Conservation (phyloP, 1,140 invertebrate species). For the Armadillidium nasatum region DNA sequence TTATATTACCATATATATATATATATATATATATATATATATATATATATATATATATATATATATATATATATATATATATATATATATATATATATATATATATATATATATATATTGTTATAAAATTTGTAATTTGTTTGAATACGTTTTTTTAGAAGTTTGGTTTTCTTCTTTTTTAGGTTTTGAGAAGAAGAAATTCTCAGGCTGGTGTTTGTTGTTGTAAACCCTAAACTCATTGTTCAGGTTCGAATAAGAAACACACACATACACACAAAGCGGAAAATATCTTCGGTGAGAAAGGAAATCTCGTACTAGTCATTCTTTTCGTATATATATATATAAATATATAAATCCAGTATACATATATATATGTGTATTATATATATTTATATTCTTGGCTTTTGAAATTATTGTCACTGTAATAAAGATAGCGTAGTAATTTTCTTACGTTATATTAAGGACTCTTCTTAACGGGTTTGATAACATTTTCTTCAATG, state of each 20-base stretch:
- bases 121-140: no score
- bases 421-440: no score
- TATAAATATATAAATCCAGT: no score
- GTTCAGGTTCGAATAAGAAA: not conserved
- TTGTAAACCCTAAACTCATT: not conserved
- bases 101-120: constrained; percentile 6
- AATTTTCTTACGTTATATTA: no score
- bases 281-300: not conserved
- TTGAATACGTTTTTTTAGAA: not conserved
- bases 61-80: constrained; percentile 21
- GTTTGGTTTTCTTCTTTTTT: constrained; percentile 10
- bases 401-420: no score
- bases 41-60: constrained; percentile 18
- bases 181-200: constrained; percentile 3
- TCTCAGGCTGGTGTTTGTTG: not conserved
- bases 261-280: no score
- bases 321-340: not conserved
- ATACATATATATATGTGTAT: no score
- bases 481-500: no score
- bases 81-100: constrained; percentile 19
- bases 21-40: not conserved
- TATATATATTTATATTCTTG: no score
- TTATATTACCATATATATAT: not conserved
- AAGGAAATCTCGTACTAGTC: not conserved
- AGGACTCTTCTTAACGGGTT: no score